Conservation (phyloP, 2,113 vertebrate genomes). For the Progne subis region DNA sequence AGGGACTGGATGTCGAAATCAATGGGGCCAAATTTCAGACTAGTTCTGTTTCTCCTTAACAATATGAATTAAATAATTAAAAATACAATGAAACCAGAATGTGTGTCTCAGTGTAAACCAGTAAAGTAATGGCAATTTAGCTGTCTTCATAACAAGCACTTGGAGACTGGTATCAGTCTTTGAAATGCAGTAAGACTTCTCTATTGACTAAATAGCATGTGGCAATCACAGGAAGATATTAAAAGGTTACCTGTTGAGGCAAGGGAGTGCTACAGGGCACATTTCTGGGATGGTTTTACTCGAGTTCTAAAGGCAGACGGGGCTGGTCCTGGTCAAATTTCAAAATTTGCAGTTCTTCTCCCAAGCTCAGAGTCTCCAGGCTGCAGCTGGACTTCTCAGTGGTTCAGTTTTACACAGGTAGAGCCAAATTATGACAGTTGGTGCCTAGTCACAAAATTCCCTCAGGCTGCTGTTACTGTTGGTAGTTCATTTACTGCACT, state of each 20-base stretch:
- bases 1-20: neutral
- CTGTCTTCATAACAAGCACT: conserved; percentile 26
- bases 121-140: conserved; percentile 45
- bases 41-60: neutral
- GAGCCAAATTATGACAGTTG: neutral
- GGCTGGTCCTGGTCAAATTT: neutral
- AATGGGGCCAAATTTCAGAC: neutral
- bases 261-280: neutral
- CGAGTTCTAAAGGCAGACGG: neutral
- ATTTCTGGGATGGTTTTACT: neutral
- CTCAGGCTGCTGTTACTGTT: neutral
- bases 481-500: no score
- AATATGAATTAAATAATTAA: neutral
- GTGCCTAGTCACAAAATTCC: neutral
- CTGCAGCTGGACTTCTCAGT: neutral
- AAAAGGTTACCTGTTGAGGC: neutral
- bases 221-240: neutral
- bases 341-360: neutral
- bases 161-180: conserved; percentile 36
- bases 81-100: conserved; percentile 42
- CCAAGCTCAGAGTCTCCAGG: neutral
- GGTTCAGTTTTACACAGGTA: neutral
- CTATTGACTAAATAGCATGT: conserved; percentile 7
- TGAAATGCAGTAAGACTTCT: conserved; percentile 57
- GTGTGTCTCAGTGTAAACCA: conserved; percentile 43